Conservation (phyloP, 2,888 invertebrate species). For the Isoperla grammatica region DNA sequence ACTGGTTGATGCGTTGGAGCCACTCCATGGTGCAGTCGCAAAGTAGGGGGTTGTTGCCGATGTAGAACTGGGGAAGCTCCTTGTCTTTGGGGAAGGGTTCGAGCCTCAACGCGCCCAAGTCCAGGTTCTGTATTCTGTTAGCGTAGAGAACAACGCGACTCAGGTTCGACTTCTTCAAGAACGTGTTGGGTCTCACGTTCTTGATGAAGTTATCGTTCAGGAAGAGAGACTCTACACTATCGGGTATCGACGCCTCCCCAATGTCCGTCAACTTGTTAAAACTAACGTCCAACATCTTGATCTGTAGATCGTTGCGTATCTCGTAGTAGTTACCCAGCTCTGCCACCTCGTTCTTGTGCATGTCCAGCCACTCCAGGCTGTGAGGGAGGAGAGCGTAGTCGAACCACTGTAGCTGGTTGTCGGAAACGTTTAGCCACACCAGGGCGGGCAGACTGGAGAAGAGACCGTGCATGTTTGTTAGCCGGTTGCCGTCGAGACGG, state of each 20-base stretch:
- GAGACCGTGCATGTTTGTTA: slow-evolving; percentile 71
- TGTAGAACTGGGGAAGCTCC: slow-evolving; percentile 70
- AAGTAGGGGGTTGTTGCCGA: slow-evolving; percentile 75
- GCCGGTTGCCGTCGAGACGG: slow-evolving; percentile 69
- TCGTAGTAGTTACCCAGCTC: slow-evolving; percentile 69
- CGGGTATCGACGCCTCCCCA: slow-evolving; percentile 63
- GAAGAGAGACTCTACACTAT: slow-evolving; percentile 64
- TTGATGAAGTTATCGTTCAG: slow-evolving; percentile 70
- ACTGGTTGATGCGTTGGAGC: slow-evolving; percentile 72
- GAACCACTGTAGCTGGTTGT: slow-evolving; percentile 72
- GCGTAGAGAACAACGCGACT: slow-evolving; percentile 71
- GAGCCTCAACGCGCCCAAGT: slow-evolving; percentile 64
- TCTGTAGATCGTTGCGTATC: slow-evolving; percentile 56
- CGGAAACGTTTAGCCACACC: slow-evolving; percentile 75
- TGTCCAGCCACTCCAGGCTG: slow-evolving; percentile 72
- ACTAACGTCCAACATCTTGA: slow-evolving; percentile 73
- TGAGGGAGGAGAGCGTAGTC: slow-evolving; percentile 73
- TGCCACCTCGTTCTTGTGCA: slow-evolving; percentile 72
- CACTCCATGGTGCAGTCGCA: slow-evolving; percentile 88
- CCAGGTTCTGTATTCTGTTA: slow-evolving; percentile 66
- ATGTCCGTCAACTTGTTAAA: slow-evolving; percentile 64
- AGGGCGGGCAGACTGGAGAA: slow-evolving; percentile 68
- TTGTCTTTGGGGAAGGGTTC: slow-evolving; percentile 58
- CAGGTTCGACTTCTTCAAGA: slow-evolving; percentile 59
- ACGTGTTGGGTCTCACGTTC: slow-evolving; percentile 64